Base-by-base conservation (phyloP, 2,888 invertebrate species). In the Hecatera dysodea region DNA sequence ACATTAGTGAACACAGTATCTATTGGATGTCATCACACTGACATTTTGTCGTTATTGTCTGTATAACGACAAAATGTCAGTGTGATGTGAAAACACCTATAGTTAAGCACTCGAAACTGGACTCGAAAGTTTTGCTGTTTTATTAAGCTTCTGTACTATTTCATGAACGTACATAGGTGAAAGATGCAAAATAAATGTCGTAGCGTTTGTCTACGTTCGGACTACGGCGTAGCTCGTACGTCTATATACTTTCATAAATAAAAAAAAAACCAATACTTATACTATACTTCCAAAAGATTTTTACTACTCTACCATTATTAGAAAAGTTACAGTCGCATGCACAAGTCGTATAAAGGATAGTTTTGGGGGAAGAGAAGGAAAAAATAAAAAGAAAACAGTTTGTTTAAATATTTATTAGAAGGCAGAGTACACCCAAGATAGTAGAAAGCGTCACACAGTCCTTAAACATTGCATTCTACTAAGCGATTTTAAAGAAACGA, bases 141-240 rank as follows among this genome's bases (percentile, higher is more conserved):
- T 29, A 29, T 29, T 29, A 29, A 6, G 29, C 29, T 29, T 29
- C 29, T 7, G 4, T 4, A 6, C 5, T 29, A 29, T 6, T 4
- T 29, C 29, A 6, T 17, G 36, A 11, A 29, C 17, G 0, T 44
- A 56, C 29, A 42, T 56, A 60, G 55, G 56, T 17, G 3, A 50
- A 64, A 63, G 24, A 11, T 53, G 59, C 42, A 42, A 33, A 29
- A 15, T 27, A 55, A 8, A 19, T 60, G 15, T 19, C 76, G 76
- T 76, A 76, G 80, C 76, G 36, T 12, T 55, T 12, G 67, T 67
- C 80, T 75, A 76, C 53, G 61, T 52, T 36, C 2, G 24, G 7
- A 77, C 78, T 78, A 78, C 82, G 72, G 29, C 78, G 65, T 63
- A 72, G 63, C 39, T 15, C 15, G 61, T 52, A 55, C 42, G 53